Base-by-base conservation (phyloP, 2,888 invertebrate genomes). In the Epirrita christyi region DNA sequence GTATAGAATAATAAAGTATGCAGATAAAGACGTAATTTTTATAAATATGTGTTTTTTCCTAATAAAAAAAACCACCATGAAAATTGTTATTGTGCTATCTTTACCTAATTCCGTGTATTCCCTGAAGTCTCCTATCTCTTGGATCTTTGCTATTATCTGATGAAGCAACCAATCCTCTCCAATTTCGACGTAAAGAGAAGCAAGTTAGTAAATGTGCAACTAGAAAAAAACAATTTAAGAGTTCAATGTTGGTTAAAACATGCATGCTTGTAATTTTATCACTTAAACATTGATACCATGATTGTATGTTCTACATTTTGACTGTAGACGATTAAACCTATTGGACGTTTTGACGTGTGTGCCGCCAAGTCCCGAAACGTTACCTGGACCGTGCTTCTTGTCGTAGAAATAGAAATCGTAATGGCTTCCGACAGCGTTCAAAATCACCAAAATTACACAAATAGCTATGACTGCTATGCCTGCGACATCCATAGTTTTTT, bases 111-210 rank as follows among this genome's bases (percentile, higher is more conserved):
- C 77, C 74, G 43, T 79, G 52, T 6, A 80, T 32, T 28, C 65
- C 58, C 50, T 57, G 67, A 10, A 81, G 57, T 6, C 51, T 43
- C 10, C 58, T 55, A 6, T 61, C n/a, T n/a, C 64, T 65, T 32
- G 58, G 51, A n/a, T 66, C 65, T 27, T 46, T 46, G 4, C 28
- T 59, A 37, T n/a, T 49, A 5, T 21, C 66, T 50, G 9, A 43
- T 6, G 67, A 50, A 2, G 55, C 54, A n/a, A 61, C n/a, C 9
- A 73, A 55, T 15, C 56, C 62, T 2, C 48, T 59, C 81, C 78
- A 82, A 55, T 76, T 80, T 5, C 67, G 67, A 34, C 48, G 58
- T 11, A 81, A 32, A 10, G 83, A 81, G 57, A 82, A 83, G 49
- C 76, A 73, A 5, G 70, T 37, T 7, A 81, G 21, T 5, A 65